Percentiles rank a stretch among this genome's conserved stretches.
Evolutionary conservation across 1,140 invertebrate species (phyloP).

Genomic region (Pogonus chalceus): DNA sequence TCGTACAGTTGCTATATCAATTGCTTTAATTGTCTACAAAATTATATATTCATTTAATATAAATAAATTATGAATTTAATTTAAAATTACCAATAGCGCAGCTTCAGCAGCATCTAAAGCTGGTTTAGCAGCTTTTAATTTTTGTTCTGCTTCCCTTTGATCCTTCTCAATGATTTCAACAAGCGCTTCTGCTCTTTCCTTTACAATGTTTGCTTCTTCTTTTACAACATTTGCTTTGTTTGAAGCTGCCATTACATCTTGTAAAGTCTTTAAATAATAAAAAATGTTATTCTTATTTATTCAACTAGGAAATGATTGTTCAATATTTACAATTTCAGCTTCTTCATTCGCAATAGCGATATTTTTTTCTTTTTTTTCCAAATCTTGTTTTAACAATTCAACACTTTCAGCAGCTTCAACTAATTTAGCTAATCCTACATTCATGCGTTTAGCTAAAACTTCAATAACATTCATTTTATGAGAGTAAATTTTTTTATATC

Average conservation of each 20-base stretch:
- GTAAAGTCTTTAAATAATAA: too few species aligned
- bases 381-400: slow-evolving; percentile 78
- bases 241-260: too few species aligned
- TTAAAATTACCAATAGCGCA: slow-evolving; percentile 65
- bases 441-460: slow-evolving; percentile 85
- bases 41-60: too few species aligned
- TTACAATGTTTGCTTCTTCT: slow-evolving; percentile 89
- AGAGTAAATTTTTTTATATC: slow-evolving; percentile 89
- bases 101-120: slow-evolving; percentile 89
- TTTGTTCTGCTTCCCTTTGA: slow-evolving; percentile 86
- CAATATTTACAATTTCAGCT: too few species aligned
- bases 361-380: slow-evolving; percentile 90
- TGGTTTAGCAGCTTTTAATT: slow-evolving; percentile 82
- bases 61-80: too few species aligned
- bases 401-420: slow-evolving; percentile 90
- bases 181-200: slow-evolving; percentile 86
- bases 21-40: too few species aligned
- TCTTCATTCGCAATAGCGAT: slow-evolving; percentile 88
- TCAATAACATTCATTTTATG: slow-evolving; percentile 81
- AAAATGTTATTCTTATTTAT: too few species aligned
- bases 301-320: too few species aligned
- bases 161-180: too few species aligned
- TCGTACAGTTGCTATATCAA: slow-evolving; percentile 83
- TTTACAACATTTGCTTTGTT: slow-evolving; percentile 92
- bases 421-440: slow-evolving; percentile 84